A percentile compares a stretch with the other conserved stretches of the same genome.
These are phyloP conservation scores for Philhelius pedissequus DNA, from an alignment of 2,888 invertebrate species.

Conservation along the genomic window DNA sequence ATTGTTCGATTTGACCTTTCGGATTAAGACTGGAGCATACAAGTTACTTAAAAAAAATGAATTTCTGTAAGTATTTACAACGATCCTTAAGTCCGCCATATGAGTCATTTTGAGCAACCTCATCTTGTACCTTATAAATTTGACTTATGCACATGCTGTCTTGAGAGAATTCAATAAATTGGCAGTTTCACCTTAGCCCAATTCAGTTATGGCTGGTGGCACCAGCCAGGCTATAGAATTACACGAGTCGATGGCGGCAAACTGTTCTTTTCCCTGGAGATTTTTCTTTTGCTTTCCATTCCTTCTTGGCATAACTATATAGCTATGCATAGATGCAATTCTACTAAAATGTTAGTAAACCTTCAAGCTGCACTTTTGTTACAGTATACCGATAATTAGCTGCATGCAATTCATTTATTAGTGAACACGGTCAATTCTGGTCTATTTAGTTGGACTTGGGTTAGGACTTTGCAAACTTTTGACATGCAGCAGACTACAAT, in stretches of 20 bases:
- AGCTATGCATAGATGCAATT: no score
- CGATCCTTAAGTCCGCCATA: background rate
- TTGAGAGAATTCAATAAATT: slow-evolving; percentile 56
- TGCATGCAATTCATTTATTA: slow-evolving; percentile 68
- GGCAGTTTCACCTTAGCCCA: slow-evolving; percentile 67
- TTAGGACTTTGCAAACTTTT: background rate
- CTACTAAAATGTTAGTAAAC: slow-evolving; percentile 49
- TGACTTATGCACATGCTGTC: background rate
- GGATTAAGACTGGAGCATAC: no score
- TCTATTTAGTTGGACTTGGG: background rate
- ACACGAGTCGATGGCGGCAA: background rate
- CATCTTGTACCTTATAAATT: background rate
- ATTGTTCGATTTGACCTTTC: no score
- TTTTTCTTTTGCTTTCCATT: background rate
- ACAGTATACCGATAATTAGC: slow-evolving; percentile 61
- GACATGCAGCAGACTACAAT: slow-evolving; percentile 67
- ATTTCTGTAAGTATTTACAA: no score
- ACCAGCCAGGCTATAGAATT: slow-evolving; percentile 54
- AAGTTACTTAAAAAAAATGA: no score
- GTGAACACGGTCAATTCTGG: slow-evolving; percentile 22
- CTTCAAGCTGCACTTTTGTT: slow-evolving; percentile 60
- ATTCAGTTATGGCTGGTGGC: slow-evolving; percentile 36
- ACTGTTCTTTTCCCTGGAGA: background rate
- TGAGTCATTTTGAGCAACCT: background rate
- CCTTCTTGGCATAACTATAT: no score